phyloP scores from a whole-genome alignment of 2,888 invertebrate genomes.

The Alviniconcha strummeri region DNA sequence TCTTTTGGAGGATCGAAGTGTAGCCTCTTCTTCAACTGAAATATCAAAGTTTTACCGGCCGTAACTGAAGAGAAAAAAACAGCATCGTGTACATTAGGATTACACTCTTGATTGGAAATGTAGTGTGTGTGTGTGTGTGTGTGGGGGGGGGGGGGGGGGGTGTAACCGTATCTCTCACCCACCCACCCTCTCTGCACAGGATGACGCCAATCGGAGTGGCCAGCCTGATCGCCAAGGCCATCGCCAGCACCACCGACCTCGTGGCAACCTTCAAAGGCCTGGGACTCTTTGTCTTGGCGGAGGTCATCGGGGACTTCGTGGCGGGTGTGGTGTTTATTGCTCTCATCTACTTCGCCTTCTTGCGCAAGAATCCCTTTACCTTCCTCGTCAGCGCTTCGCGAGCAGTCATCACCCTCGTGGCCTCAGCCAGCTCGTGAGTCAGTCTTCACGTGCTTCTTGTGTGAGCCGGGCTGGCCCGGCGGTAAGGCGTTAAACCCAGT shows the following conservation, averaged over 20 bases:
- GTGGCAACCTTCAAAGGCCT: conserved; percentile 52
- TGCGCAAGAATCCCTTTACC: conserved; percentile 56
- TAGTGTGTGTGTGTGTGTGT: too few relatives aligned
- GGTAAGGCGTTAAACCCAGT: too few relatives aligned
- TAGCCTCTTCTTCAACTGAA: too few relatives aligned
- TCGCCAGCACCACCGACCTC: conserved; percentile 52
- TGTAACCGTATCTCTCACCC: not conserved
- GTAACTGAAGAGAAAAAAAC: too few relatives aligned
- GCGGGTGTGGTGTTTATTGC: conserved; percentile 57
- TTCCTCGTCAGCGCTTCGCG: conserved; percentile 47
- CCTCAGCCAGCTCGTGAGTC: conserved; percentile 65
- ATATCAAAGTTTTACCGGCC: too few relatives aligned
- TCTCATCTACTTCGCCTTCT: conserved; percentile 49
- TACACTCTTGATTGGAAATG: too few relatives aligned
- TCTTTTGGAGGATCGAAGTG: too few relatives aligned
- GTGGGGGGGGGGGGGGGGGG: too few relatives aligned
- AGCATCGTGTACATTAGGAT: too few relatives aligned
- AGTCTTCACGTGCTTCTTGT: too few relatives aligned
- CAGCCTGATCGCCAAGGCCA: conserved; percentile 59
- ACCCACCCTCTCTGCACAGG: conserved; percentile 44
- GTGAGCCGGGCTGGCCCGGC: too few relatives aligned
- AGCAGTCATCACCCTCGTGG: conserved; percentile 60
- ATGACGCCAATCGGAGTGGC: conserved; percentile 60
- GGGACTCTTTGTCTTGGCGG: conserved; percentile 57
- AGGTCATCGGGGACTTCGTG: conserved; percentile 50